Conservation (phyloP, 2,888 invertebrate genomes). For the Cephus runcator region DNA sequence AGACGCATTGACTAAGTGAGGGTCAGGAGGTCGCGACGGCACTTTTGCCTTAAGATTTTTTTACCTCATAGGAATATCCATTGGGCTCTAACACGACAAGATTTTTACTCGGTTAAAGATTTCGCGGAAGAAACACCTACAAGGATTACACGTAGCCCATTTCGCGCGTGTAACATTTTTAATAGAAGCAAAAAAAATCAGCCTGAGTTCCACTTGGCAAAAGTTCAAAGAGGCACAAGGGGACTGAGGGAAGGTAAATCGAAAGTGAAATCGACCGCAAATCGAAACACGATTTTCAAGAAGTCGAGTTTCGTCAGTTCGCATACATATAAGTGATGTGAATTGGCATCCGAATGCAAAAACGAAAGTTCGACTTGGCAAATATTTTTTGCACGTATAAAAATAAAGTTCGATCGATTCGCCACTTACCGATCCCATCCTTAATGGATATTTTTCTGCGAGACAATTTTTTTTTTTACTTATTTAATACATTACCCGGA, state of each 20-base stretch:
- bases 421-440: not conserved
- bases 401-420: too few relatives aligned
- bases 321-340: not conserved
- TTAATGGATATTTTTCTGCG: not conserved
- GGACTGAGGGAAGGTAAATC: conserved; percentile 3
- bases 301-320: not conserved
- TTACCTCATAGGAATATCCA: not conserved
- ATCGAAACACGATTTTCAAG: conserved; percentile 5
- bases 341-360: not conserved
- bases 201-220: not conserved
- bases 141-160: not conserved
- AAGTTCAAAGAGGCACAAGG: not conserved
- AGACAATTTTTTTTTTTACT: not conserved
- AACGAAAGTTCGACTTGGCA: not conserved
- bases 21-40: not conserved
- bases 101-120: not conserved
- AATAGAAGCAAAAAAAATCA: not conserved
- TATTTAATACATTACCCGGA: not conserved
- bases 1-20: not conserved
- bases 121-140: not conserved
- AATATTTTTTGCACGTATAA: not conserved
- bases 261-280: conserved; percentile 11
- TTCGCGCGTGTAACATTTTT: not conserved
- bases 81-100: not conserved
- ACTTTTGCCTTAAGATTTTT: not conserved